Percentiles rank a stretch among this genome's conserved stretches.
phyloP scores from a whole-genome alignment of 2,113 vertebrate species.

The Opisthocomus hoazin region DNA sequence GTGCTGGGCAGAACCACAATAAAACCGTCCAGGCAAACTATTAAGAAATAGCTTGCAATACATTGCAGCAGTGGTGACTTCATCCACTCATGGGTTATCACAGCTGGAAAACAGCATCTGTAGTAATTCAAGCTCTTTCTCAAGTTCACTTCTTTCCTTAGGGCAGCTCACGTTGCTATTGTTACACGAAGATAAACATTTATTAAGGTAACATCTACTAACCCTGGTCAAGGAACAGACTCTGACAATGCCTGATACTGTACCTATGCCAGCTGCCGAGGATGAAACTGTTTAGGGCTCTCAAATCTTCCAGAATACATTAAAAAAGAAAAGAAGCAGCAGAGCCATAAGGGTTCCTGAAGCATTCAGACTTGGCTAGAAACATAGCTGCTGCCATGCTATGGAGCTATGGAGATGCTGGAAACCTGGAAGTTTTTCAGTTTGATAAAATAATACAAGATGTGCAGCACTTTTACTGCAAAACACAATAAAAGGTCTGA shows the following conservation, averaged over 20 bases:
- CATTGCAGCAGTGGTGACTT: background rate
- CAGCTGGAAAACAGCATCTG: background rate
- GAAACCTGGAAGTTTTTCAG: background rate
- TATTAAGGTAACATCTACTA: background rate
- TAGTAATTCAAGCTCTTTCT: background rate
- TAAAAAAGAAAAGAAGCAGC: background rate
- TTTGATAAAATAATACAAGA: background rate
- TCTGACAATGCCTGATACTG: background rate
- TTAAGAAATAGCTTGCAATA: background rate
- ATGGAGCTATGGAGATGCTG: fast-evolving
- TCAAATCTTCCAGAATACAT: background rate
- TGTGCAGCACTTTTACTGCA: too few species aligned
- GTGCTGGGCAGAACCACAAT: background rate
- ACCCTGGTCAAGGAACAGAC: background rate
- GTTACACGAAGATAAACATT: background rate
- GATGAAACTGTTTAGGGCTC: background rate
- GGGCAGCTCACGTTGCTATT: background rate
- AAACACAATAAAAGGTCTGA: background rate
- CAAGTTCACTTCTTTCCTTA: background rate
- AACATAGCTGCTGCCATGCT: background rate
- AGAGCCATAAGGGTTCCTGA: background rate
- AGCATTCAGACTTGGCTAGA: background rate
- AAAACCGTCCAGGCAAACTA: background rate
- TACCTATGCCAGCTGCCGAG: background rate
- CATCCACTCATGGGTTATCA: background rate